Conservation (phyloP, 2,797 vertebrate species). For the Galago senegalensis region DNA sequence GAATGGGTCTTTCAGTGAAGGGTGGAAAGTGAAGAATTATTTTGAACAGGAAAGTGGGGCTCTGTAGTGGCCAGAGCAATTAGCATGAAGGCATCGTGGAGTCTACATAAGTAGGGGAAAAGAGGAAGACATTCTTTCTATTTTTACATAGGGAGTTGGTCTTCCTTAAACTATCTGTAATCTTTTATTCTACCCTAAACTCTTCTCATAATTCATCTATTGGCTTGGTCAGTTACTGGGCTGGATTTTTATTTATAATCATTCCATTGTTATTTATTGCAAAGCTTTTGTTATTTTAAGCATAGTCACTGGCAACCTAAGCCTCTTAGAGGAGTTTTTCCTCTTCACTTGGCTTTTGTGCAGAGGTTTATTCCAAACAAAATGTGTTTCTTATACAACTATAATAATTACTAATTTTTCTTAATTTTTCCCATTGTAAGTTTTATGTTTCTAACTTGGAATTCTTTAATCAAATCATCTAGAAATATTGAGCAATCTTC, state of each 20-base stretch:
- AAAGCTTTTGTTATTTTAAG: conserved; percentile 40
- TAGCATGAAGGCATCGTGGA: not conserved
- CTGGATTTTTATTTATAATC: not conserved
- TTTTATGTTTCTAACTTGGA: not conserved
- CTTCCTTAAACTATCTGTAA: not conserved
- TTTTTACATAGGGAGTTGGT: conserved; percentile 6
- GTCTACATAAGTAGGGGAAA: not conserved
- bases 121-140: not conserved
- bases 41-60: not conserved
- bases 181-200: not conserved
- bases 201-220: not conserved
- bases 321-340: not conserved
- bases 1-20: not conserved
- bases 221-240: not conserved
- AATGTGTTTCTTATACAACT: not conserved
- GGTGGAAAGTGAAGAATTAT: not conserved
- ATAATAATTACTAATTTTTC: not conserved
- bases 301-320: not conserved
- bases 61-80: not conserved
- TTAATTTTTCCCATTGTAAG: not conserved
- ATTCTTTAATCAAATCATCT: conserved; percentile 6
- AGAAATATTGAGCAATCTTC: not conserved
- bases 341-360: not conserved
- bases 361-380: conserved; percentile 1
- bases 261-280: not conserved